These are phyloP conservation scores for Pammene aurita DNA, from an alignment of 2,888 invertebrate species.

Conservation along the genomic window DNA sequence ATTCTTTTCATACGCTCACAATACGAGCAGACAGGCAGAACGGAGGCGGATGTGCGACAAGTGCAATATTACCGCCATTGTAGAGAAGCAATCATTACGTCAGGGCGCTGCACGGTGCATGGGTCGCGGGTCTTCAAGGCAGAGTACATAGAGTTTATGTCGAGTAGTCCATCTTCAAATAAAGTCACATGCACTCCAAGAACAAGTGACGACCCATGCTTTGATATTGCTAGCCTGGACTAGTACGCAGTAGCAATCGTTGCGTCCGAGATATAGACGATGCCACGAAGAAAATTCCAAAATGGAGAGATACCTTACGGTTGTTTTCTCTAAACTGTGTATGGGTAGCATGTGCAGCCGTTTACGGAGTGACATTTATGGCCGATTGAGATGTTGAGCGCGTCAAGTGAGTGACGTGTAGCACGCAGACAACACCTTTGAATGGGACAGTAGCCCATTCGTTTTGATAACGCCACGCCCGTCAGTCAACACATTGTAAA, in stretches of 20 bases:
- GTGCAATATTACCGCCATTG: conserved; percentile 40
- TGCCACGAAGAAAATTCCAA: not conserved
- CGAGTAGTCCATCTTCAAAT: not conserved
- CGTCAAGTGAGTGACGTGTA: conserved; percentile 13
- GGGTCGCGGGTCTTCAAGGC: not conserved
- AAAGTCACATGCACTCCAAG: not conserved
- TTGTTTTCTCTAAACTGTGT: not conserved
- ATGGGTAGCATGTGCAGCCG: conserved; percentile 3
- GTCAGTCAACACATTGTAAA: not conserved
- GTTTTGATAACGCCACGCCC: conserved; percentile 6
- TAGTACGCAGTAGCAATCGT: too few relatives aligned
- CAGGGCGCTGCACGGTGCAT: conserved; percentile 14
- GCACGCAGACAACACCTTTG: conserved; percentile 7
- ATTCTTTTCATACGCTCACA: conserved; percentile 42
- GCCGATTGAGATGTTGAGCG: conserved; percentile 31
- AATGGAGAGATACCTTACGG: not conserved
- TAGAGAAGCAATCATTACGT: conserved; percentile 38
- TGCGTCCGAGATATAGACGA: not conserved
- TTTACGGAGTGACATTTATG: conserved; percentile 28
- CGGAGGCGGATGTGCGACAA: conserved; percentile 43
- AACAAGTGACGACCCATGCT: not conserved
- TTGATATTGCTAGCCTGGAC: too few relatives aligned
- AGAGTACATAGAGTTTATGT: not conserved
- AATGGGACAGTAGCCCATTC: conserved; percentile 8
- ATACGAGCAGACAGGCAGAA: conserved; percentile 45